Conservation (phyloP, 2,888 invertebrate genomes). For the Terebella lapidaria region DNA sequence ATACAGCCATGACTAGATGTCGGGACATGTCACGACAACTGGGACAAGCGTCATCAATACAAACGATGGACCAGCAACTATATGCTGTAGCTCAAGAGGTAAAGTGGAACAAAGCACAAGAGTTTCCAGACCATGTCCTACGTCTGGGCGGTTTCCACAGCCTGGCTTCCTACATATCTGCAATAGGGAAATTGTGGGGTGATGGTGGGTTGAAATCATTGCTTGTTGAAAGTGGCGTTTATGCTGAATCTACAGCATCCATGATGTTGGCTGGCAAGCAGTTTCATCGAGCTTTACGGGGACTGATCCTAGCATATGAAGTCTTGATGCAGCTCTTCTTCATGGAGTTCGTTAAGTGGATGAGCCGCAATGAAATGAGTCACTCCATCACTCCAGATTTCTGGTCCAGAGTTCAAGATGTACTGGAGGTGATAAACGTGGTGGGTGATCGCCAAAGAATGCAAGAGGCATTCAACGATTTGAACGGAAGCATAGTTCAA, state of each 20-base stretch:
- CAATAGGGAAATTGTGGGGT: constrained; percentile 8
- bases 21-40: constrained; percentile 1
- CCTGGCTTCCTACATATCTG: neutral
- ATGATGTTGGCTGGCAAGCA: constrained; percentile 6
- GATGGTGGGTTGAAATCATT: constrained; percentile 7
- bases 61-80: constrained; percentile 9
- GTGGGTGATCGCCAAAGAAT: neutral
- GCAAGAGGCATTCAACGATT: no score
- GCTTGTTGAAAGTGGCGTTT: constrained; percentile 7
- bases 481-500: no score
- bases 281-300: neutral
- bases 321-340: constrained; percentile 1
- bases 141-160: constrained; percentile 7
- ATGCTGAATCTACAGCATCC: constrained; percentile 4
- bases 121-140: neutral
- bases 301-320: constrained; percentile 2
- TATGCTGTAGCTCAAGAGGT: constrained; percentile 8
- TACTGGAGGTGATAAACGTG: neutral
- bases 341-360: neutral
- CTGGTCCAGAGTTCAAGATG: neutral
- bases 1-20: constrained; percentile 3
- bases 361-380: neutral
- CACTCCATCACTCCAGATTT: neutral
- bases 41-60: neutral
- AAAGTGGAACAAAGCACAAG: constrained; percentile 2